phyloP scores from a whole-genome alignment of 2,113 vertebrate species.

The Atherinomorus stipes region DNA sequence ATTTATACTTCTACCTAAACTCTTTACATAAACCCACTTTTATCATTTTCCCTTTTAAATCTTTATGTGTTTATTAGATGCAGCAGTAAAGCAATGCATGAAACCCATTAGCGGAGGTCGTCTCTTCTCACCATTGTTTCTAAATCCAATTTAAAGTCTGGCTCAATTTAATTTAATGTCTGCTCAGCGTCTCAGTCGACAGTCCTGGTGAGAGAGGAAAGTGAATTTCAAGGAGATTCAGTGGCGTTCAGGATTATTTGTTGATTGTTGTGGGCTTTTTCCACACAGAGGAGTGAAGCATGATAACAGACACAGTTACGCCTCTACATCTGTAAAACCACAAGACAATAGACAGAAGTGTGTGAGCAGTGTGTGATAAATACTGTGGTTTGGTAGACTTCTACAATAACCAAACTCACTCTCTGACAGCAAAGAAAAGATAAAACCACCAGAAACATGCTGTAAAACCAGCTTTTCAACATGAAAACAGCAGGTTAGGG shows the following conservation, averaged over 20 bases:
- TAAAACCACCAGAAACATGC: background rate
- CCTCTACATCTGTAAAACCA: background rate
- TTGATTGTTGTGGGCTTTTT: background rate
- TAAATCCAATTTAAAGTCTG: conserved; percentile 31
- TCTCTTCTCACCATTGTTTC: conserved; percentile 11
- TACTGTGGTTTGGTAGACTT: background rate
- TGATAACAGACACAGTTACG: background rate
- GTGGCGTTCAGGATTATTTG: background rate
- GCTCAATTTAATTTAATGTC: conserved; percentile 10
- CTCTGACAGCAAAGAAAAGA: background rate
- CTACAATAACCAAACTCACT: background rate
- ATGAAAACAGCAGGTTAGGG: no score
- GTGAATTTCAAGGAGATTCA: conserved; percentile 1
- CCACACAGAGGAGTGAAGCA: background rate
- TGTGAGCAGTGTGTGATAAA: background rate
- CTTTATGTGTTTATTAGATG: background rate
- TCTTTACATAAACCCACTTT: background rate
- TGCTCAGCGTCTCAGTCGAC: conserved; percentile 10
- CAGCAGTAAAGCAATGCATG: background rate
- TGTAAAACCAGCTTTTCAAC: no score
- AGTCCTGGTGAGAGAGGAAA: background rate
- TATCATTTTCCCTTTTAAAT: background rate
- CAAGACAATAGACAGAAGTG: background rate
- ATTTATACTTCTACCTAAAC: background rate
- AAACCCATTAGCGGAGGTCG: conserved; percentile 17